Conservation (phyloP, 2,888 invertebrate species). For the Folsomia manolachei region DNA sequence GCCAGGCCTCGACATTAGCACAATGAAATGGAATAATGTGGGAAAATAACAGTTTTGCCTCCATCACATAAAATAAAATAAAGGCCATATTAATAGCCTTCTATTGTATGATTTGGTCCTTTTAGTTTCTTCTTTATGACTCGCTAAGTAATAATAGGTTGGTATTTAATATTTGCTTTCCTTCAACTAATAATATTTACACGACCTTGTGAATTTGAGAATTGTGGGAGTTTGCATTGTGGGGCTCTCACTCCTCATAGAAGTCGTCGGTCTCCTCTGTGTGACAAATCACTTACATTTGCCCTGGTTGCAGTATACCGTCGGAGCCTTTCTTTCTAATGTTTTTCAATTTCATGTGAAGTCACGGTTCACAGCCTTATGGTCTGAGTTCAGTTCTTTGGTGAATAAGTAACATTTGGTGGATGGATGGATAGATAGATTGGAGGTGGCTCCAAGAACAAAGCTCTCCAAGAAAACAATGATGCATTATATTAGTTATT, state of each 20-base stretch:
- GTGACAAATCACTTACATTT: conserved; percentile 5
- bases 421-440: too few relatives aligned
- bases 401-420: conserved; percentile 6
- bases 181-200: not conserved
- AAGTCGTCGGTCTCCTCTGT: not conserved
- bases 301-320: not conserved
- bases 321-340: not conserved
- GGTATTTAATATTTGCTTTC: not conserved
- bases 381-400: too few relatives aligned
- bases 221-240: not conserved
- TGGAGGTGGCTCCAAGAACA: not conserved
- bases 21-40: not conserved
- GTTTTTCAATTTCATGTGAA: not conserved
- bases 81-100: not conserved
- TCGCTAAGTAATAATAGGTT: not conserved
- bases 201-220: not conserved
- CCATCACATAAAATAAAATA: not conserved
- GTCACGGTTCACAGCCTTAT: too few relatives aligned
- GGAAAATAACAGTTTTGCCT: not conserved
- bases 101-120: conserved; percentile 1
- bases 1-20: too few relatives aligned
- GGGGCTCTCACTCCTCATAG: too few relatives aligned
- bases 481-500: not conserved
- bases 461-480: not conserved
- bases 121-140: not conserved